Evolutionary conservation across 2,113 vertebrate species (phyloP), one percentile per base, ranked within the genome.

Genomic region (Sander vitreus): DNA sequence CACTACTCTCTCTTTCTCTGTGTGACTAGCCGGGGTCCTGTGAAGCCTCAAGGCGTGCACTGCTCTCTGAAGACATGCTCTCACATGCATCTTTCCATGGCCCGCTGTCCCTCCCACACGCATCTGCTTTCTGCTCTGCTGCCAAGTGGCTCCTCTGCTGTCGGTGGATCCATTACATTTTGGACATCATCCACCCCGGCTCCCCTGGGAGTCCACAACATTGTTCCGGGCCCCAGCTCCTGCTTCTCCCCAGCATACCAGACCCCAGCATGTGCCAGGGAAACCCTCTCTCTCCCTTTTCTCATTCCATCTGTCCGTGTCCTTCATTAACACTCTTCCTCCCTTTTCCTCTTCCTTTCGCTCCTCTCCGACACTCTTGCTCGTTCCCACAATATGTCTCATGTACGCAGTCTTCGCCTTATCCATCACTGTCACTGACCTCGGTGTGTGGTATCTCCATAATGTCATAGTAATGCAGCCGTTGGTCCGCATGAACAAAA

Each of bases 211-310:
- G 73, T 78, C 83, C 43, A 36, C 63, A 89, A 76, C 62, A 84
- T 86, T 53, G 73, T 87, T 85, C 80, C 5, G 39, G 76, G 67
- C 73, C 45, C 75, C 55, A 21, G 74, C 88, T 86, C 67, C 77
- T 67, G 83, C 83, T 87, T 74, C 85, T 91, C 85, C 85, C 76
- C 73, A 2, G 66, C 91, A 92, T 92, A 93, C 91, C 91, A 87
- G 74, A 77, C 84, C 81, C 72, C 76, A 83, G 85, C 79, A 47
- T 74, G 79, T 84, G 78, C 87, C 70, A 66, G 83, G 85, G 85
- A 91, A 88, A 66, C 76, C 77, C 88, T 87, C 76, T 81, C 58
- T 74, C 27, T 36, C 30, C 36, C 59, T 53, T 62, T 27, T 71
- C 43, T 63, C 65, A 67, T 43, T 78, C 89, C 89, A 89, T 89